Evolutionary conservation across 2,797 vertebrate species (phyloP).

Genomic region (Dallia pectoralis): DNA sequence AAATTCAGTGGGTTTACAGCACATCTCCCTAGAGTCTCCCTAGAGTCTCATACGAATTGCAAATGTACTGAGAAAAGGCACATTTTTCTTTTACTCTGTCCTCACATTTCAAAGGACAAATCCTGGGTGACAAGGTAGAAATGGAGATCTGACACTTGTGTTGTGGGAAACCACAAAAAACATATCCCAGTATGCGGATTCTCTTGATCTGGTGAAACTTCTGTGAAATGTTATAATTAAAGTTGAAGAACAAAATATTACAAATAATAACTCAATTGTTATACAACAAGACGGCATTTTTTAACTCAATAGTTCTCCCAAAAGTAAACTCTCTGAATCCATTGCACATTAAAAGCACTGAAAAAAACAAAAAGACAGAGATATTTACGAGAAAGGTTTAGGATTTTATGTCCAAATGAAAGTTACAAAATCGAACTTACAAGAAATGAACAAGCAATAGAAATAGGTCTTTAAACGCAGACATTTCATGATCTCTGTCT

Average conservation of each 20-base stretch:
- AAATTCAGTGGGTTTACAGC: conserved; percentile 44
- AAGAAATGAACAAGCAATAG: background rate
- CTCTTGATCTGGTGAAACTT: background rate
- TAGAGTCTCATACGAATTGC: conserved; percentile 54
- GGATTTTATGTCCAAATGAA: conserved; percentile 11
- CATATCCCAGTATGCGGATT: background rate
- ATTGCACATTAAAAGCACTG: background rate
- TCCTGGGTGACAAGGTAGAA: background rate
- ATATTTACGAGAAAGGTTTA: background rate
- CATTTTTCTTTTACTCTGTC: background rate
- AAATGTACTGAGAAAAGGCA: conserved; percentile 33
- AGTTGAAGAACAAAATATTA: background rate
- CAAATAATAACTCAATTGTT: background rate
- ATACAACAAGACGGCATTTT: conserved; percentile 2
- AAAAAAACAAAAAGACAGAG: conserved; percentile 3
- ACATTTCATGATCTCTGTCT: conserved; percentile 9
- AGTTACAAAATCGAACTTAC: conserved; percentile 5
- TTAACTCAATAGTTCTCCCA: background rate
- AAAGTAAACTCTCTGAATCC: background rate
- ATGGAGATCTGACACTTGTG: background rate
- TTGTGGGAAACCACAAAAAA: background rate
- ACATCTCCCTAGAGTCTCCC: conserved; percentile 50
- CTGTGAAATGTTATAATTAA: background rate
- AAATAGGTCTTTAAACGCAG: conserved; percentile 11
- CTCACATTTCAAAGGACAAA: background rate